Evolutionary conservation across 1,140 invertebrate genomes (phyloP).

Genomic region (Reticulitermes speratus): DNA sequence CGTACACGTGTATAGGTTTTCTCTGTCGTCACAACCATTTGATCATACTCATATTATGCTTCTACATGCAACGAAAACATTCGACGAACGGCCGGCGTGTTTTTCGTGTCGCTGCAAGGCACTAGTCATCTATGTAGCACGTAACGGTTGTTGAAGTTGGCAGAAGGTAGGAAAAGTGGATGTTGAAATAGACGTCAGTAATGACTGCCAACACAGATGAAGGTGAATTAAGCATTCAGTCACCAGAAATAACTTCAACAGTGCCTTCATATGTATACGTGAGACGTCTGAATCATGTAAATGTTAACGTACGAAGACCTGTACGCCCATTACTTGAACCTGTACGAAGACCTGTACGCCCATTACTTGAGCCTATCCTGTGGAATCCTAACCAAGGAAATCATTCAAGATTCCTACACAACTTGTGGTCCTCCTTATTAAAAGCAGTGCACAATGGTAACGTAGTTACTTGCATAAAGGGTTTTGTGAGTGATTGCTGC

Average conservation of each 20-base stretch:
- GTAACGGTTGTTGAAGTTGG: no score
- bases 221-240: background rate
- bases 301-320: background rate
- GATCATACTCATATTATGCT: no score
- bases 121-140: no score
- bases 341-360: background rate
- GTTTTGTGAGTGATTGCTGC: no score
- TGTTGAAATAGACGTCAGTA: background rate
- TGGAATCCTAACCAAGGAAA: slow-evolving; percentile 7
- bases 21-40: no score
- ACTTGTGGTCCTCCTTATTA: background rate
- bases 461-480: background rate
- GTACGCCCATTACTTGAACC: background rate
- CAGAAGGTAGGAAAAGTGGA: no score
- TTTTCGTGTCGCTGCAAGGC: no score
- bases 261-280: background rate
- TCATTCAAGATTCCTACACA: background rate
- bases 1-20: no score
- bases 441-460: background rate
- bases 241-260: slow-evolving; percentile 11
- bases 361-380: background rate
- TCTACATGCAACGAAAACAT: no score
- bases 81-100: no score
- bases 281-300: background rate
- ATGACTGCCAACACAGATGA: background rate